These are phyloP conservation scores for Ceratosolen solmsi DNA, from an alignment of 1,140 invertebrate genomes.

Conservation along the genomic window DNA sequence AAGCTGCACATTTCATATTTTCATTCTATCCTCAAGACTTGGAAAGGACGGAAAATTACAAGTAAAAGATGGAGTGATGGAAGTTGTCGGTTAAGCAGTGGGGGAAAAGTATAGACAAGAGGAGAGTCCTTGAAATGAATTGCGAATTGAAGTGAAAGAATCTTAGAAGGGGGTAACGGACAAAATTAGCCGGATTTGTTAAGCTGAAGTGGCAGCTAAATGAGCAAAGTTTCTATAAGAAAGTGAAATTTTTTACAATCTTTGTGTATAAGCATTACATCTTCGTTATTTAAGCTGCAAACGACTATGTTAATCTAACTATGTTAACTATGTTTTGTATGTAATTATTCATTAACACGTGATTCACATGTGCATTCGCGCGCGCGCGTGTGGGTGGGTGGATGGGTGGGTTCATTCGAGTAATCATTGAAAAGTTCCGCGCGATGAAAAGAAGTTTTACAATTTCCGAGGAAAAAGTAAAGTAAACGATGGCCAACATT, in stretches of 20 bases:
- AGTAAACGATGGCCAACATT: constrained; percentile 16
- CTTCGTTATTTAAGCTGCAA: background rate
- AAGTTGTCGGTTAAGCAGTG: background rate
- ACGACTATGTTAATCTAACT: background rate
- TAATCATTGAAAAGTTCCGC: constrained; percentile 19
- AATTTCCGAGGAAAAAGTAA: constrained; percentile 40
- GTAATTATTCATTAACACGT: background rate
- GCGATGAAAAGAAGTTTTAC: constrained; percentile 39
- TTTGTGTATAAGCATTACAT: constrained; percentile 1
- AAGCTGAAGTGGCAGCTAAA: constrained; percentile 7
- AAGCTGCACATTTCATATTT: constrained; percentile 32
- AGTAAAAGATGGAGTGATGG: background rate
- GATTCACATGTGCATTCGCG: too few relatives aligned
- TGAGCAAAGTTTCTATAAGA: constrained; percentile 32
- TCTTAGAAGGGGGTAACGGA: constrained; percentile 20
- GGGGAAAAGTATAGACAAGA: background rate
- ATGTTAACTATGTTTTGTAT: background rate
- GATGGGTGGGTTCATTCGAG: background rate
- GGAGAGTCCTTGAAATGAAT: constrained; percentile 6
- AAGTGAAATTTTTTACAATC: background rate
- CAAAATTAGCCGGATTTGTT: constrained; percentile 39
- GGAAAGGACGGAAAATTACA: constrained; percentile 29
- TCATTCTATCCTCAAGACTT: constrained; percentile 3
- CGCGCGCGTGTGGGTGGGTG: background rate
- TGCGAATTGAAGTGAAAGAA: constrained; percentile 23